These are phyloP conservation scores for Prietella phreatophila DNA, from an alignment of 2,113 vertebrate species.

Conservation along the genomic window DNA sequence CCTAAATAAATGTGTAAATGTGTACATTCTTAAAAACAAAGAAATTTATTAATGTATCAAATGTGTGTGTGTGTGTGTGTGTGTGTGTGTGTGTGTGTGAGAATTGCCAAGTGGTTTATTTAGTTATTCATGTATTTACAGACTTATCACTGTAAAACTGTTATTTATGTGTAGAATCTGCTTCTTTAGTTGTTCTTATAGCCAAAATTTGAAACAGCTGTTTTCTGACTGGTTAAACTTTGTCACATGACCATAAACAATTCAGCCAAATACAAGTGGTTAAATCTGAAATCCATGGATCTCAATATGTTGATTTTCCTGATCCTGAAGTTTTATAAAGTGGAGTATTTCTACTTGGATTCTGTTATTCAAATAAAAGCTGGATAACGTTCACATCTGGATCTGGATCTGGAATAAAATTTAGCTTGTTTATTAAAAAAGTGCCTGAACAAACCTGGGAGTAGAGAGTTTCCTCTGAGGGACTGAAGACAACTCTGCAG, in stretches of 20 bases:
- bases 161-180: neutral
- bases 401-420: neutral
- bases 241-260: slow-evolving; percentile 2
- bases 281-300: too few relatives aligned
- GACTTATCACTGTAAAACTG: neutral
- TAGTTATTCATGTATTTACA: neutral
- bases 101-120: neutral
- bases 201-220: neutral
- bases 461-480: slow-evolving; percentile 74
- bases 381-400: neutral
- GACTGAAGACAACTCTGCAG: slow-evolving; percentile 78
- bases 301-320: neutral
- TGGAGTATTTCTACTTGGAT: too few relatives aligned
- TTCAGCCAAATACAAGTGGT: neutral
- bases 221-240: neutral
- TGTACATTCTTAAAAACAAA: neutral
- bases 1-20: neutral
- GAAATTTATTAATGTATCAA: neutral
- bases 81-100: neutral
- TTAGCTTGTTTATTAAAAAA: neutral
- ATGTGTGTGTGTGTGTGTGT: neutral
- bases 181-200: neutral
- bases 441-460: slow-evolving; percentile 66
- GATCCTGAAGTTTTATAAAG: too few relatives aligned
- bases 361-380: neutral